Evolutionary conservation across 1,140 invertebrate species (phyloP), one percentile per base, ranked within the genome.

Genomic region (Stegodyphus dumicola): DNA sequence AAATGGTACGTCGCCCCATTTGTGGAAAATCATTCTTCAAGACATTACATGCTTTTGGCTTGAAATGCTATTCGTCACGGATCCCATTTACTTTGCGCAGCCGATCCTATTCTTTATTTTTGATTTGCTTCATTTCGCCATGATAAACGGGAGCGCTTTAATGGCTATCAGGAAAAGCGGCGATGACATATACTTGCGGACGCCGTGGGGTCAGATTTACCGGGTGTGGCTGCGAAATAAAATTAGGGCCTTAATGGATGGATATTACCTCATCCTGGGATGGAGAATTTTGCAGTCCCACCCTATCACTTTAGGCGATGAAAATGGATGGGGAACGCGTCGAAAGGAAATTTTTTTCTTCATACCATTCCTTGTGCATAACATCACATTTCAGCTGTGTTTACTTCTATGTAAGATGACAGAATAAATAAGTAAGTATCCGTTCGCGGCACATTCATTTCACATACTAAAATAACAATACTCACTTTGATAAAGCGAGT

Each of bases 291-390:
- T 11, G 48, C 13, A 17, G 54, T 69, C 18, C 78, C 78, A 81
- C 70, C 78, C 54, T 81, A 81, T 81, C 78, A 81, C 78, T 81
- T 81, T 64, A 65, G 78, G 78, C 78, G 78, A 81, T 81, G 56
- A 81, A 81, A 81, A 81, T 81, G 17, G 78, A 81, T 81, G n/a
- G 53, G 6, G 69, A 73, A 54, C 78, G 78, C 78, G 78, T 81
- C 13, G 78, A 65, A 64, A 52, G 48, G 33, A 33, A 33, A 1
- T 33, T 33, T 33, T 33, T 56, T 79, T 79, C 18, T 7, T 17
- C 15, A 1, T 60, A 11, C 15, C 56, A 60, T 60, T 60, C 56
- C 56, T 60, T 60, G 9, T 60, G 56, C 15, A 11, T 64, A 15
- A 7, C 74, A 9, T 13, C 53, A 48, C 73, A 64, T 67, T 77